Percentiles rank a stretch among this genome's conserved stretches.
phyloP scores from a whole-genome alignment of 2,888 invertebrate species.

The Dryobota labecula region DNA sequence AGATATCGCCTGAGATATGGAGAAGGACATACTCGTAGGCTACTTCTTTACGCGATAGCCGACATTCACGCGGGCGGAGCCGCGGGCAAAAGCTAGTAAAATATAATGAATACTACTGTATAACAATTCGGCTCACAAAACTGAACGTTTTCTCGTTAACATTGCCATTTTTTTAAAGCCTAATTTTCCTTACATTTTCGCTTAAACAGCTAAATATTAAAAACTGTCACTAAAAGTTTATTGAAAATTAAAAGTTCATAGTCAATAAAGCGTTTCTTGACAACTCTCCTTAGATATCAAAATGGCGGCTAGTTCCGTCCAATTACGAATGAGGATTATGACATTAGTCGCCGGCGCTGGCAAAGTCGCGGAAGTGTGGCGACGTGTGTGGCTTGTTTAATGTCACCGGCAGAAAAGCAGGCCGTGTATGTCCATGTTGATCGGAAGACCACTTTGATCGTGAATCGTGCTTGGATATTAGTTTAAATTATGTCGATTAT shows the following conservation, averaged over 20 bases:
- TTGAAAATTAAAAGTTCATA: background rate
- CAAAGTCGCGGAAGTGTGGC: slow-evolving; percentile 76
- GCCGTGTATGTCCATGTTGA: slow-evolving; percentile 12
- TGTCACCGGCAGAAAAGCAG: slow-evolving; percentile 60
- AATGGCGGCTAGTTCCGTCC: slow-evolving; percentile 47
- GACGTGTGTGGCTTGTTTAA: slow-evolving; percentile 81
- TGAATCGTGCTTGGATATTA: slow-evolving; percentile 30
- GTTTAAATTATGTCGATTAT: slow-evolving; percentile 34
- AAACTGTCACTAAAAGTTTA: background rate
- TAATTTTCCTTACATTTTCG: too few species aligned
- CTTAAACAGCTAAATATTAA: background rate
- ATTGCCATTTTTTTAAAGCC: too few species aligned
- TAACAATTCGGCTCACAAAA: too few species aligned
- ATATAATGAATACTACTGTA: too few species aligned
- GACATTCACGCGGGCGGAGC: too few species aligned
- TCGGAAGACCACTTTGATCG: slow-evolving; percentile 42
- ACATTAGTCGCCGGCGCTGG: slow-evolving; percentile 54
- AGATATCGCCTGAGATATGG: too few species aligned
- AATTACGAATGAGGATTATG: slow-evolving; percentile 58
- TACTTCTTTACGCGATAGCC: too few species aligned
- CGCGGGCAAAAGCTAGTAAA: too few species aligned
- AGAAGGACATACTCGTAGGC: too few species aligned
- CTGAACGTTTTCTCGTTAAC: too few species aligned
- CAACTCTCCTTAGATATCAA: slow-evolving; percentile 16
- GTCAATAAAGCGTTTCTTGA: slow-evolving; percentile 3